Percentiles rank a stretch among this genome's conserved stretches.
These are phyloP conservation scores for Phenganax marumi DNA, from an alignment of 92 coral and sea anemone genomes.

Conservation along the genomic window DNA sequence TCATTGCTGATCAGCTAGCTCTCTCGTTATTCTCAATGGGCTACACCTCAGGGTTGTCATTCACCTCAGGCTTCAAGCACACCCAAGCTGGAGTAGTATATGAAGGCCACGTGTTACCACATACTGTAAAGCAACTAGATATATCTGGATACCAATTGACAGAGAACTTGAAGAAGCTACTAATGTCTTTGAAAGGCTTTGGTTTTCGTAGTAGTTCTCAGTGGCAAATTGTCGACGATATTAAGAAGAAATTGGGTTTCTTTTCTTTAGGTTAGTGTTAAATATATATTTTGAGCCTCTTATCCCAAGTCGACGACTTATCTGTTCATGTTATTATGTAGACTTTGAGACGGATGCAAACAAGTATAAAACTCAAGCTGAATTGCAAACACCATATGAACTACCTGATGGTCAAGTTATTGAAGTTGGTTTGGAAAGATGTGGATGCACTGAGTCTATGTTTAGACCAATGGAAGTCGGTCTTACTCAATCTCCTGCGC, in stretches of 20 bases:
- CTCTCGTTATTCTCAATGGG: conserved; percentile 88
- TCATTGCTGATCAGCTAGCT: conserved; percentile 78
- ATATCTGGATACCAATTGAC: conserved; percentile 88
- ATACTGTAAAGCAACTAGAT: conserved; percentile 80
- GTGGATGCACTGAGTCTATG: conserved; percentile 76
- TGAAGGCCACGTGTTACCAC: conserved; percentile 78
- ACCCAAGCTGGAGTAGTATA: conserved; percentile 93
- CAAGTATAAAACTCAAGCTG: conserved; percentile 69
- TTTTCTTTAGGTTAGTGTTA: conserved; percentile 71
- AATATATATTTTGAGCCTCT: not conserved
- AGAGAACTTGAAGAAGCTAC: conserved; percentile 71
- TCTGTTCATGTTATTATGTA: conserved; percentile 12
- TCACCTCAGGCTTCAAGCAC: conserved; percentile 89
- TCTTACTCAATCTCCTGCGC: conserved; percentile 82
- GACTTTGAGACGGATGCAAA: conserved; percentile 72
- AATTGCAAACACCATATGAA: conserved; percentile 69
- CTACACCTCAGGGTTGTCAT: conserved; percentile 75
- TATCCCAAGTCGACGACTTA: not conserved
- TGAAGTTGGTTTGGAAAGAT: conserved; percentile 74
- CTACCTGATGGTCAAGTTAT: conserved; percentile 95
- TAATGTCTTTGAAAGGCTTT: conserved; percentile 76
- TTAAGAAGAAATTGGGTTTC: conserved; percentile 79
- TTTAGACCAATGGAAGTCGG: conserved; percentile 75
- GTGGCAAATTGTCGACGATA: conserved; percentile 95
- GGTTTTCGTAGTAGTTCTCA: conserved; percentile 88